phyloP scores from a whole-genome alignment of 2,113 vertebrate genomes.

The Labeo rohita region DNA sequence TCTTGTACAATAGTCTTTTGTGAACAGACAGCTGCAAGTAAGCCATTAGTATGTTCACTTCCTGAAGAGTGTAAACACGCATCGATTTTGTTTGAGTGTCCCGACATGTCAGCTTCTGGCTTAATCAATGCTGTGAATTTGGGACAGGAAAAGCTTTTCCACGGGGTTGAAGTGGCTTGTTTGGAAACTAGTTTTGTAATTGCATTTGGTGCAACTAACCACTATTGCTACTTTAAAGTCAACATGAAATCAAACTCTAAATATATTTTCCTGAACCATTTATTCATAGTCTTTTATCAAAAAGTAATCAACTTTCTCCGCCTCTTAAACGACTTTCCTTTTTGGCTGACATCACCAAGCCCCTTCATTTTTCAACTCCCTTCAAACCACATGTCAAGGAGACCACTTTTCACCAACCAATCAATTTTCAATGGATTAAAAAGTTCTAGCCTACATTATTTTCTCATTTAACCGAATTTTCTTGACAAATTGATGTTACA shows the following conservation, averaged over 20 bases:
- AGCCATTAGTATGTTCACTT: constrained; percentile 1
- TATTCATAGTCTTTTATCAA: neutral
- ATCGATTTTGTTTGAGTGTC: constrained; percentile 1
- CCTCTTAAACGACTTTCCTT: neutral
- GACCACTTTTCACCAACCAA: neutral
- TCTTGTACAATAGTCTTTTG: neutral
- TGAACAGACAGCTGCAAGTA: constrained; percentile 6
- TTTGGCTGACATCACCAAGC: neutral
- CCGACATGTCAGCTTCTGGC: neutral
- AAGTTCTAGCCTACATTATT: neutral
- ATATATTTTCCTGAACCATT: neutral
- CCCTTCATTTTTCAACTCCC: neutral
- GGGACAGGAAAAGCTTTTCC: neutral
- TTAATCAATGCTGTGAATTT: neutral
- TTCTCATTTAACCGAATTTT: neutral
- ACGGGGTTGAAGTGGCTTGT: neutral
- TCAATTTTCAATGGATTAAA: neutral
- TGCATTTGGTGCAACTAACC: neutral
- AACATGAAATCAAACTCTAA: neutral
- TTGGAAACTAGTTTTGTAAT: neutral
- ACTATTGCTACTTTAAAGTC: neutral
- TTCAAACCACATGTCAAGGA: neutral
- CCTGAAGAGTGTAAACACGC: neutral
- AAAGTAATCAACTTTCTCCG: constrained; percentile 2
- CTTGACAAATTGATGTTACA: neutral